Evolutionary conservation across 1,140 invertebrate genomes (phyloP).

Genomic region (Bombyx mandarina): DNA sequence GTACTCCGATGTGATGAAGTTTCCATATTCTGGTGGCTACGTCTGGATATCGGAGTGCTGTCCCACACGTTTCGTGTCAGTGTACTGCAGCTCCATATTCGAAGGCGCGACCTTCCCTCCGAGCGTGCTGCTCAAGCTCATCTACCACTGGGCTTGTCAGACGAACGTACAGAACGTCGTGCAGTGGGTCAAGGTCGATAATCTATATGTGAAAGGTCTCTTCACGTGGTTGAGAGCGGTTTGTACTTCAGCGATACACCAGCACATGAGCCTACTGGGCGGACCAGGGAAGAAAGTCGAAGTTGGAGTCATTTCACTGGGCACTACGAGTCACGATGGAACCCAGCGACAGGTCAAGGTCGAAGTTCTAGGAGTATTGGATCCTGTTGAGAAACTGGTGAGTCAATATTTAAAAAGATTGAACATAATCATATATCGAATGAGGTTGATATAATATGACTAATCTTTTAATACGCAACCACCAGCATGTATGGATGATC

Average conservation of each 20-base stretch:
- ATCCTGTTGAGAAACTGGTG: slow-evolving; percentile 79
- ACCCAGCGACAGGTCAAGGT: slow-evolving; percentile 88
- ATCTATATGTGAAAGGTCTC: slow-evolving; percentile 71
- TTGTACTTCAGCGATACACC: slow-evolving; percentile 83
- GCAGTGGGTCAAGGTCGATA: slow-evolving; percentile 85
- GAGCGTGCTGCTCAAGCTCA: slow-evolving; percentile 83
- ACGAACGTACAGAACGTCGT: slow-evolving; percentile 89
- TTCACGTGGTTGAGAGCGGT: slow-evolving; percentile 84
- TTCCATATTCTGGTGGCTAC: slow-evolving; percentile 88
- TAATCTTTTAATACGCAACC: too few relatives aligned
- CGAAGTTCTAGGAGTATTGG: slow-evolving; percentile 88
- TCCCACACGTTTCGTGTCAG: slow-evolving; percentile 85
- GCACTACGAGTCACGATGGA: slow-evolving; percentile 88
- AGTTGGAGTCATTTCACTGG: slow-evolving; percentile 90
- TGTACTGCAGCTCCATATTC: slow-evolving; percentile 89
- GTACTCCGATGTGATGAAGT: slow-evolving; percentile 87
- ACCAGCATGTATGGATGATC: too few relatives aligned
- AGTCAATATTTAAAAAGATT: slow-evolving; percentile 12
- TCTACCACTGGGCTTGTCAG: slow-evolving; percentile 93
- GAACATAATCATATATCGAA: neutral
- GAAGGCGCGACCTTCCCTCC: slow-evolving; percentile 86
- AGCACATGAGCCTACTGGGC: slow-evolving; percentile 80
- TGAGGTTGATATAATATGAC: too few relatives aligned
- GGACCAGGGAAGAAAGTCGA: slow-evolving; percentile 78
- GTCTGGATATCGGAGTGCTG: slow-evolving; percentile 92